Evolutionary conservation across 2,113 vertebrate species (phyloP).

Genomic region (Nyctibius bracteatus): DNA sequence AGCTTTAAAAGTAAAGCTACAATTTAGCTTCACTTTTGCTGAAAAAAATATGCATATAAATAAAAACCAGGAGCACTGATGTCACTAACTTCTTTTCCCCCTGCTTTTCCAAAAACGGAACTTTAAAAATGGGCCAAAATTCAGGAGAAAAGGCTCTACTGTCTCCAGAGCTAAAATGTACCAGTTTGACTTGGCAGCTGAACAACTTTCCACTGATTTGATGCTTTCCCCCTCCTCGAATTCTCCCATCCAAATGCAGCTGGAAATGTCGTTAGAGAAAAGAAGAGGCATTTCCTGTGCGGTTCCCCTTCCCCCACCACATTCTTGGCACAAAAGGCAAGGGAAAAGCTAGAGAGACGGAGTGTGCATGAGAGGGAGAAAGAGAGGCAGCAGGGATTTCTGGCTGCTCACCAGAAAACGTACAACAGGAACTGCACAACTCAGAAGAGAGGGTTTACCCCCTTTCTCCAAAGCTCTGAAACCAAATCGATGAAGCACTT

Average conservation of each 20-base stretch:
- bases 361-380: slow-evolving; percentile 50
- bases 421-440: slow-evolving; percentile 55
- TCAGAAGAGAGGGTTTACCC: slow-evolving; percentile 29
- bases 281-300: slow-evolving; percentile 81
- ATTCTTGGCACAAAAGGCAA: slow-evolving; percentile 73
- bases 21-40: not conserved
- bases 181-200: slow-evolving; percentile 73
- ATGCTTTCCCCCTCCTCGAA: slow-evolving; percentile 56
- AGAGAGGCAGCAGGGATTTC: slow-evolving; percentile 62
- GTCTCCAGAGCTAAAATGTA: slow-evolving; percentile 70
- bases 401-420: slow-evolving; percentile 48
- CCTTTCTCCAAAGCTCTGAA: not conserved
- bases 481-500: not conserved
- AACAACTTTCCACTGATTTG: slow-evolving; percentile 72
- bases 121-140: slow-evolving; percentile 35
- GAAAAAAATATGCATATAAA: not conserved
- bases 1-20: not conserved
- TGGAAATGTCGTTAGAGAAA: slow-evolving; percentile 71
- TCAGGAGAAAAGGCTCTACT: slow-evolving; percentile 62
- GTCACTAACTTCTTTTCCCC: slow-evolving; percentile 40
- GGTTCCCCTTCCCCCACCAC: slow-evolving; percentile 68
- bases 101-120: slow-evolving; percentile 45
- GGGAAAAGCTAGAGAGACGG: slow-evolving; percentile 53
- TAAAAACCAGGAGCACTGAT: slow-evolving; percentile 35
- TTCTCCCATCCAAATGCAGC: slow-evolving; percentile 70